Conservation (phyloP, 2,888 invertebrate species). For the Azorinus chamasolen region DNA sequence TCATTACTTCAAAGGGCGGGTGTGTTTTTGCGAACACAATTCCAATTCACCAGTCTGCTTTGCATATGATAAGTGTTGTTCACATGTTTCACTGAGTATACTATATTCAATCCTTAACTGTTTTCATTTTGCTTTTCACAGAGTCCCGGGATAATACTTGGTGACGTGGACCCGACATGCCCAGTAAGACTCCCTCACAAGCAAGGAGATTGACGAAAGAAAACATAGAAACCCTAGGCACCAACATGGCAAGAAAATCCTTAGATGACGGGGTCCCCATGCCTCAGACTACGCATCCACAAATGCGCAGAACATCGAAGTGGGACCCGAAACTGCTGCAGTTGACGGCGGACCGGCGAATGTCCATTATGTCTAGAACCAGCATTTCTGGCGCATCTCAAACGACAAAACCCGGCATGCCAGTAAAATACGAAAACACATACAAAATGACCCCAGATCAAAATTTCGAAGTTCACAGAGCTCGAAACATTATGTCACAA, state of each 20-base stretch:
- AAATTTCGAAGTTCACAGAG: constrained; percentile 75
- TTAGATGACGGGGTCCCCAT: constrained; percentile 31
- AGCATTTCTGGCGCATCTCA: constrained; percentile 78
- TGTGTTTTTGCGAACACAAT: too few species aligned
- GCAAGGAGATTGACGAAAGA: constrained; percentile 46
- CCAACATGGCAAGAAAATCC: constrained; percentile 29
- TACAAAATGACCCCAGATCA: constrained; percentile 76
- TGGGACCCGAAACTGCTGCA: constrained; percentile 72
- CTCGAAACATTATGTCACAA: constrained; percentile 68
- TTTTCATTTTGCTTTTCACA: too few species aligned
- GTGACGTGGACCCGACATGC: too few species aligned
- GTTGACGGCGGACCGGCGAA: constrained; percentile 65
- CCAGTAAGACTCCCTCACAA: neutral
- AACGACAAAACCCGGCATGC: constrained; percentile 67
- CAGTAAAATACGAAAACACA: constrained; percentile 77
- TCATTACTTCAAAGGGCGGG: too few species aligned
- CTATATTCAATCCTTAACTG: too few species aligned
- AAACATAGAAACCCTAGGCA: constrained; percentile 45
- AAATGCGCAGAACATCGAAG: constrained; percentile 71
- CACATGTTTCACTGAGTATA: too few species aligned
- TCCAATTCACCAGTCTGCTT: too few species aligned
- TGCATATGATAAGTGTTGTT: too few species aligned
- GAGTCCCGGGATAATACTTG: too few species aligned
- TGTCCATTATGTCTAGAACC: constrained; percentile 75
- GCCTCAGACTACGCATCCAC: constrained; percentile 61